Evolutionary conservation across 1,140 invertebrate genomes (phyloP), one percentile per base, ranked within the genome.

Genomic region (Belonocnema kinseyi): DNA sequence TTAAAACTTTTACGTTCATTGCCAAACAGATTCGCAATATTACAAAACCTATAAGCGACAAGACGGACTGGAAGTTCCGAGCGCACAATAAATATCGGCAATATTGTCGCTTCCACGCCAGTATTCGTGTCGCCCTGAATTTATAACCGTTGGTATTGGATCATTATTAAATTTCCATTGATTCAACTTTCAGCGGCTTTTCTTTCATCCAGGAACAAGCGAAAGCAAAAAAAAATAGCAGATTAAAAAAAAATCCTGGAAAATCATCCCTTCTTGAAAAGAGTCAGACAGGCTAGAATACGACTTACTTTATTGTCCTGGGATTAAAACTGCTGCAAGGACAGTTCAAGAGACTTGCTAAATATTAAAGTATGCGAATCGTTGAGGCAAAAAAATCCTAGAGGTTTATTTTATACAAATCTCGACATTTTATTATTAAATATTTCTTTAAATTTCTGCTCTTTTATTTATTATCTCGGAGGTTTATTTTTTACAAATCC

Each of bases 131-230:
- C 58, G 13, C 58, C 40, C 2, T 66, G 40, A 66, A 66, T 66
- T 66, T 66, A 66, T 66, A 26, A 66, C 58, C 58, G 21, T 0
- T 33, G 21, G 21, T 66, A 66, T 66, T 66, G 58, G 21, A 66
- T 66, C 58, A 66, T 66, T 66, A 66, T 66, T 66, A 66, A 66
- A 66, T 66, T 66, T 16, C 5, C 58, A 26, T 61, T 61, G 56
- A 54, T 54, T 54, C 1, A 54, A 16, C 52, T 54, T 17, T 7
- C 16, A 17, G 16, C 6, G 16, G 12, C 3, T 54, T 54, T 54
- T 16, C 17, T 54, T 54, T 33, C 26, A 33, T 33, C 5, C 26
- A 33, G 26, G 26, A 33, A 33, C 52, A 16, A 8, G 54, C 6
- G 1, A 10, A 10, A n/a, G 26, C 6, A 56, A 56, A 56, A 19